Evolutionary conservation across 2,888 invertebrate species (phyloP).

Genomic region (Parelbella ahira): DNA sequence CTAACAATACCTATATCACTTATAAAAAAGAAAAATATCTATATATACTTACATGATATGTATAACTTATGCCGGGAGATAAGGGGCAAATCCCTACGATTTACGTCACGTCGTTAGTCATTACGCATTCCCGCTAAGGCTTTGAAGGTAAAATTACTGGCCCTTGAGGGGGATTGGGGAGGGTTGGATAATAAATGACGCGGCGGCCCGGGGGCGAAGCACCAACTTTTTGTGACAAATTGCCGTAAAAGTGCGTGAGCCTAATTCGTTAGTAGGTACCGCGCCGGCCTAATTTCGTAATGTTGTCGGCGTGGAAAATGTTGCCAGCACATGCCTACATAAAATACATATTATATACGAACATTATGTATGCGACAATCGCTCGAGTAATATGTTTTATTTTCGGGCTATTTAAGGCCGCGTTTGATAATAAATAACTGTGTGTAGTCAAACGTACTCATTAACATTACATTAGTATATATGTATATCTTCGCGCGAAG

Average conservation of each 20-base stretch:
- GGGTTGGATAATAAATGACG: conserved; percentile 66
- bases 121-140: conserved; percentile 74
- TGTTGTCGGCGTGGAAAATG: conserved; percentile 8
- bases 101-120: conserved; percentile 70
- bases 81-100: conserved; percentile 66
- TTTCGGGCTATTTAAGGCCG: too few species aligned
- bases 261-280: conserved; percentile 41
- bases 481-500: too few species aligned
- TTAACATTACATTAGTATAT: too few species aligned
- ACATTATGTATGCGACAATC: too few species aligned
- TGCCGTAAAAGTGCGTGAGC: conserved; percentile 65
- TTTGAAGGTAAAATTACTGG: conserved; percentile 73
- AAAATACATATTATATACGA: too few species aligned
- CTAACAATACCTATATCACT: too few species aligned
- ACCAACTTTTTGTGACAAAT: conserved; percentile 78
- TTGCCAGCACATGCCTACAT: too few species aligned
- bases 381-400: too few species aligned
- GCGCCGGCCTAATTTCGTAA: conserved; percentile 19
- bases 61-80: conserved; percentile 28
- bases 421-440: too few species aligned
- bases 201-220: conserved; percentile 55
- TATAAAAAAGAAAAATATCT: too few species aligned
- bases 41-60: too few species aligned
- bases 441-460: too few species aligned
- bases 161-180: conserved; percentile 56